phyloP scores from a whole-genome alignment of 1,140 invertebrate species.

The Panagrolaimus sp. region DNA sequence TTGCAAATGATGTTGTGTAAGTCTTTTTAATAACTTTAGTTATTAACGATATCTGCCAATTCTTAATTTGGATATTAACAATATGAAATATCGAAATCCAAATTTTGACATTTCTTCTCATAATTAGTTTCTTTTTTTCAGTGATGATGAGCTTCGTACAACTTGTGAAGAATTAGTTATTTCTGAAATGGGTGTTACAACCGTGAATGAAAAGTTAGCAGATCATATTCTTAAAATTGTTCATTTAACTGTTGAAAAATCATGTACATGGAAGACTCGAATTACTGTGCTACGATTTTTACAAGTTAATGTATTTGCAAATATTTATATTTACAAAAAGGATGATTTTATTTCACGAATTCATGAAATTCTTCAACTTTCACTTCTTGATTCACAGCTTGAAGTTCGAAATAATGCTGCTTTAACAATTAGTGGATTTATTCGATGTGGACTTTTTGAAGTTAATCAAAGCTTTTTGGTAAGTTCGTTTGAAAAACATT shows the following conservation, averaged over 20 bases:
- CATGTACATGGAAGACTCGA: slow-evolving; percentile 11
- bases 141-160: slow-evolving; percentile 73
- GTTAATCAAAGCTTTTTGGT: slow-evolving; percentile 55
- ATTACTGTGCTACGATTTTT: slow-evolving; percentile 11
- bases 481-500: slow-evolving; percentile 35
- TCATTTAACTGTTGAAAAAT: slow-evolving; percentile 12
- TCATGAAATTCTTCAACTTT: slow-evolving; percentile 42
- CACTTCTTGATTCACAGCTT: slow-evolving; percentile 42
- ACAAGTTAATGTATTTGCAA: slow-evolving; percentile 20
- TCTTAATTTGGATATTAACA: too few relatives aligned
- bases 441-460: slow-evolving; percentile 75
- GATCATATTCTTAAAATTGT: slow-evolving; percentile 4
- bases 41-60: too few relatives aligned
- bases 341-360: slow-evolving; percentile 59
- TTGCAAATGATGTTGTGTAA: slow-evolving; percentile 47
- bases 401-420: slow-evolving; percentile 71
- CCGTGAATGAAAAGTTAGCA: slow-evolving; percentile 33
- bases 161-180: slow-evolving; percentile 67
- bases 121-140: too few relatives aligned
- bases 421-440: slow-evolving; percentile 74
- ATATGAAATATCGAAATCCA: too few relatives aligned
- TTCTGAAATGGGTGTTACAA: slow-evolving; percentile 60
- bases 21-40: too few relatives aligned
- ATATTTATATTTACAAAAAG: slow-evolving; percentile 64
- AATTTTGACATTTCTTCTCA: too few relatives aligned